A percentile compares a stretch with the other conserved stretches of the same genome.
Evolutionary conservation across 1,140 invertebrate genomes (phyloP).

Genomic region (Xylocopa sonorina): DNA sequence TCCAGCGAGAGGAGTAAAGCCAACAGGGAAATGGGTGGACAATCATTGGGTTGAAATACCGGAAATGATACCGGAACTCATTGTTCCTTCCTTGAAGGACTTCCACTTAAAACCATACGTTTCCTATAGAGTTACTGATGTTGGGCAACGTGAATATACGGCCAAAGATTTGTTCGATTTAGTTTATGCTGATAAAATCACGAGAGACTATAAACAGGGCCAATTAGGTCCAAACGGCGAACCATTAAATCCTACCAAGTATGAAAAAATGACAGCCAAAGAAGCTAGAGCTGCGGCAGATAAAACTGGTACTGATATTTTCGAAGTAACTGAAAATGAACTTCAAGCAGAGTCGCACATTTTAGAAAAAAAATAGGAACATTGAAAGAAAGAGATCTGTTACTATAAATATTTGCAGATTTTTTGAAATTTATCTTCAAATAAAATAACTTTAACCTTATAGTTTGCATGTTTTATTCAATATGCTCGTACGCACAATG

Average conservation of each 20-base stretch:
- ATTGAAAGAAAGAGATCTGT: no score
- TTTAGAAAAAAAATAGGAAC: no score
- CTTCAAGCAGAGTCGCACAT: neutral
- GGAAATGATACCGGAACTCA: slow-evolving; percentile 96
- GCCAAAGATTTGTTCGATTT: slow-evolving; percentile 92
- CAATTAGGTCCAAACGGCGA: slow-evolving; percentile 87
- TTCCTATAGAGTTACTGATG: slow-evolving; percentile 89
- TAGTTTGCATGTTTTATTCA: slow-evolving; percentile 67
- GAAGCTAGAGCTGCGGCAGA: slow-evolving; percentile 87
- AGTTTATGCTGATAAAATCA: slow-evolving; percentile 91
- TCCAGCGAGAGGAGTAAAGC: slow-evolving; percentile 86
- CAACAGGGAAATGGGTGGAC: slow-evolving; percentile 82
- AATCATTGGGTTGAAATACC: slow-evolving; percentile 86
- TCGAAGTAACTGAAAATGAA: slow-evolving; percentile 69
- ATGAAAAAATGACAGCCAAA: slow-evolving; percentile 87
- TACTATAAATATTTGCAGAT: neutral
- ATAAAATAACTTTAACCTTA: slow-evolving; percentile 15
- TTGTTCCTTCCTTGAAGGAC: slow-evolving; percentile 93
- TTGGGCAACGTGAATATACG: slow-evolving; percentile 91
- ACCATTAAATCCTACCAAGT: slow-evolving; percentile 86
- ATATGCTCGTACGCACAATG: slow-evolving; percentile 61
- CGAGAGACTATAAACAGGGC: slow-evolving; percentile 88
- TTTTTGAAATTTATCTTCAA: slow-evolving; percentile 12
- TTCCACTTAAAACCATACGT: slow-evolving; percentile 95
- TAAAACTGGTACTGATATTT: slow-evolving; percentile 91